Evolutionary conservation across 2,888 invertebrate genomes (phyloP).

Genomic region (Sminthurinus aureus): DNA sequence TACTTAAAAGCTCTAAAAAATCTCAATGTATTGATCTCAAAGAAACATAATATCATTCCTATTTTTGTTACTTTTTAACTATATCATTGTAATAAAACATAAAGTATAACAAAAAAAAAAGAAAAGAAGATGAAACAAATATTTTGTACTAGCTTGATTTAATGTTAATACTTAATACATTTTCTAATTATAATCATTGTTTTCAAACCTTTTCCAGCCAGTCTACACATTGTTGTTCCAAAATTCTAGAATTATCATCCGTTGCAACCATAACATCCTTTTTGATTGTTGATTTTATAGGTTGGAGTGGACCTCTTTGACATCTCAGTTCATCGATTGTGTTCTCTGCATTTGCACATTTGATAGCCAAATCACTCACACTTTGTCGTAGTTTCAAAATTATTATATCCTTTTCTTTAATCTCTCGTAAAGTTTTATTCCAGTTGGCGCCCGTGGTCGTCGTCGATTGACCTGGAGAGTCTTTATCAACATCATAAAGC

Average conservation of each 20-base stretch:
- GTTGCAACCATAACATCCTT: conserved; percentile 50
- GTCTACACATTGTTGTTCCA: conserved; percentile 55
- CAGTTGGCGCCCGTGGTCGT: conserved; percentile 6
- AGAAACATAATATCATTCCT: neutral
- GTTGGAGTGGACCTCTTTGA: conserved; percentile 33
- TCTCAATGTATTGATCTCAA: neutral
- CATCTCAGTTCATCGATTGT: conserved; percentile 54
- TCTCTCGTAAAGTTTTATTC: conserved; percentile 48
- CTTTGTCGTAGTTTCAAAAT: conserved; percentile 53
- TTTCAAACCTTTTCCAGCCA: conserved; percentile 56
- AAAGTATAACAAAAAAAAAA: neutral
- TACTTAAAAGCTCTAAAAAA: neutral
- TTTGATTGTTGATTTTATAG: neutral
- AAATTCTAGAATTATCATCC: conserved; percentile 31
- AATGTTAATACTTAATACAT: neutral
- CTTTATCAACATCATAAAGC: conserved; percentile 51
- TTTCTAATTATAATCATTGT: neutral
- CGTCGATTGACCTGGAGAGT: neutral
- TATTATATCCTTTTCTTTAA: conserved; percentile 56
- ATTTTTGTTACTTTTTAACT: neutral
- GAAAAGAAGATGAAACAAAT: neutral
- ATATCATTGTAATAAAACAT: neutral
- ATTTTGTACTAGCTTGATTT: neutral
- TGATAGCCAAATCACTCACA: conserved; percentile 54
- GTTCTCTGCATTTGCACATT: conserved; percentile 57